Base-by-base conservation (phyloP, 2,113 vertebrate species). In the Perca fluviatilis region DNA sequence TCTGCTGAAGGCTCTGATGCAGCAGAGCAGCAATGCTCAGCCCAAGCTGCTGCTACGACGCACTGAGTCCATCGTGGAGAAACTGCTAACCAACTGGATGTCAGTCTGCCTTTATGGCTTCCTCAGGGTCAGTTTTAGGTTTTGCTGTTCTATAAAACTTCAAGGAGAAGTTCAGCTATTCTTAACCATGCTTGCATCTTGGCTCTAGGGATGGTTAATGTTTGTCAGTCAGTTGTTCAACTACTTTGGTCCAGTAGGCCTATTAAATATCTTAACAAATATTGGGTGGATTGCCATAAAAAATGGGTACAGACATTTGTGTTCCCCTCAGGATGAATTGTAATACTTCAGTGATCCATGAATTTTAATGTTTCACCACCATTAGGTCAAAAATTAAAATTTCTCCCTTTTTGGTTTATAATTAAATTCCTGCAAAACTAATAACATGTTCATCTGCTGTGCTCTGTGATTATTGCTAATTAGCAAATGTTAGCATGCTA, bases 11-110 rank as follows among this genome's bases (percentile, higher is more conserved):
- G 96, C 95, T 84, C 83, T 99, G 85, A 98, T 98, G 97, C 97
- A 97, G 9, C 96, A 97, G 40, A 96, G 91, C 18, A 96, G 95
- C 85, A 97, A 96, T 18, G 69, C 95, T 36, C 97, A 99, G 83
- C 97, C 97, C 30, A 99, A 99, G 69, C 95, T 99, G 36, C 88
- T 99, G 93, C 95, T 99, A 1, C 95, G 98, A 11, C 94, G 97
- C 67, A 99, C 98, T 0, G 97, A 98, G 91, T 98, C 97, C 3
- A 97, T 96, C 6, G 98, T 99, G 0, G 98, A 99, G 92, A 99
- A 99, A 53, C 91, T 99, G 68, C 94, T 99, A 80, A 98, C 98
- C 77, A 99, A 99, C 90, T 99, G 98, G 98, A 97, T 99, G 97
- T 99, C 97, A 12, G 95, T 99, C 81, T 99, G 98, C 86, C 96